Percentiles rank a stretch among this genome's conserved stretches.
Evolutionary conservation across 2,888 invertebrate genomes (phyloP).

Genomic region (Torymus tubicola): DNA sequence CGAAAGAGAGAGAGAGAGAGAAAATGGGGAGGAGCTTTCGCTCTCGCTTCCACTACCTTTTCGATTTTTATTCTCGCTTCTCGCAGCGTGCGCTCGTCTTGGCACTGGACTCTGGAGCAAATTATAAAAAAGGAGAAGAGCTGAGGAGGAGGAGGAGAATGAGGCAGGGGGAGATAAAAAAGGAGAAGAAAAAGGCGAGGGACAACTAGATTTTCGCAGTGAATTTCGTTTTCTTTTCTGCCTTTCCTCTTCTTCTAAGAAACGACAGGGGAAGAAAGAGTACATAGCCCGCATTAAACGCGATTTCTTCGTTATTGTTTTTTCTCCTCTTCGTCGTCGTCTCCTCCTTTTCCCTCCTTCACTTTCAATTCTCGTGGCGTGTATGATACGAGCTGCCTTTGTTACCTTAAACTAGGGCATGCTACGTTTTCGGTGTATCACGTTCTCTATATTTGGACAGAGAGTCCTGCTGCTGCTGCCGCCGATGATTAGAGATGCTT

Average conservation of each 20-base stretch:
- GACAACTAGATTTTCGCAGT: conserved; percentile 24
- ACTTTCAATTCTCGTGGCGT: conserved; percentile 3
- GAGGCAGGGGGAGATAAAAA: not conserved
- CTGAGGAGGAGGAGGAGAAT: not conserved
- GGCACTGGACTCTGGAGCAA: conserved; percentile 19
- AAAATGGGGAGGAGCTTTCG: too few species aligned
- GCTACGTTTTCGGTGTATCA: too few species aligned
- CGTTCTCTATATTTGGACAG: too few species aligned
- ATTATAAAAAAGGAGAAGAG: not conserved
- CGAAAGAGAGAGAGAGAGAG: not conserved
- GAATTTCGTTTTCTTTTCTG: conserved; percentile 33
- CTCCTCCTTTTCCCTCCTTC: conserved; percentile 7
- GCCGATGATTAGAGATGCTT: too few species aligned
- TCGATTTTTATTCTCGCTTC: conserved; percentile 18
- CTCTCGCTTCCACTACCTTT: not conserved
- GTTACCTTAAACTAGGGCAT: not conserved
- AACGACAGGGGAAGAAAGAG: not conserved
- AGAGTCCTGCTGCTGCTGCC: too few species aligned
- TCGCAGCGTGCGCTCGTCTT: conserved; percentile 6
- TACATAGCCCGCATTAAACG: not conserved
- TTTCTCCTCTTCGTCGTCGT: not conserved
- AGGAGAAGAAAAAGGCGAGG: not conserved
- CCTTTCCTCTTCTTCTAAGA: not conserved
- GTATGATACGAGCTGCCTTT: conserved; percentile 7
- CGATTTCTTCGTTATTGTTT: conserved; percentile 14